A percentile compares a stretch with the other conserved stretches of the same genome.
These are phyloP conservation scores for Tursiops truncatus DNA, from an alignment of 2,113 vertebrate species.

Conservation along the genomic window DNA sequence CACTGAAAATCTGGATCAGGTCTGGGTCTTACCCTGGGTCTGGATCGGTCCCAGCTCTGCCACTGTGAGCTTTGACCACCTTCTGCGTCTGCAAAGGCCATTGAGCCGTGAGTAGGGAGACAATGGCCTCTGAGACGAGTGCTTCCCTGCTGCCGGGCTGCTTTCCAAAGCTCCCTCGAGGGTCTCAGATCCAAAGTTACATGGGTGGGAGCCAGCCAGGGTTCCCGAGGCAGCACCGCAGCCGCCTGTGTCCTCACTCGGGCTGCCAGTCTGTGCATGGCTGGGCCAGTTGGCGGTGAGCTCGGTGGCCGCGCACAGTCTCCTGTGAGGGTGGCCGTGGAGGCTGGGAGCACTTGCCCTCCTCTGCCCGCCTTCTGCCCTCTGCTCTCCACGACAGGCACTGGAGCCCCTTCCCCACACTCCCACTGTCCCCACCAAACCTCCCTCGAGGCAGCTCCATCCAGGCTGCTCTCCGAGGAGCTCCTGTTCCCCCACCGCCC, in stretches of 20 bases:
- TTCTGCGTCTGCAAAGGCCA: neutral
- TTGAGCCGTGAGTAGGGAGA: neutral
- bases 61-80: neutral
- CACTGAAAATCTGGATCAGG: neutral
- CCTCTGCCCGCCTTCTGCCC: neutral
- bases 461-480: neutral
- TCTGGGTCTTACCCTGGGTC: neutral
- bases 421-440: no score
- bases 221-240: neutral
- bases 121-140: neutral
- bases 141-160: neutral
- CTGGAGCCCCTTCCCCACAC: neutral
- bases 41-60: neutral
- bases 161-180: neutral
- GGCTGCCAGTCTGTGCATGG: neutral
- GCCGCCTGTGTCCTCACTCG: neutral
- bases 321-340: neutral
- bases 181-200: neutral
- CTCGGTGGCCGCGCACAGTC: neutral
- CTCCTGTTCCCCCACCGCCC: neutral
- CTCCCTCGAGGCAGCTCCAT: neutral
- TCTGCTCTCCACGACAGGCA: neutral
- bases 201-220: neutral
- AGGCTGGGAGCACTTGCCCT: neutral
- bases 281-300: neutral